These are phyloP conservation scores for Andrena marginata DNA, from an alignment of 2,888 invertebrate species.

Conservation along the genomic window DNA sequence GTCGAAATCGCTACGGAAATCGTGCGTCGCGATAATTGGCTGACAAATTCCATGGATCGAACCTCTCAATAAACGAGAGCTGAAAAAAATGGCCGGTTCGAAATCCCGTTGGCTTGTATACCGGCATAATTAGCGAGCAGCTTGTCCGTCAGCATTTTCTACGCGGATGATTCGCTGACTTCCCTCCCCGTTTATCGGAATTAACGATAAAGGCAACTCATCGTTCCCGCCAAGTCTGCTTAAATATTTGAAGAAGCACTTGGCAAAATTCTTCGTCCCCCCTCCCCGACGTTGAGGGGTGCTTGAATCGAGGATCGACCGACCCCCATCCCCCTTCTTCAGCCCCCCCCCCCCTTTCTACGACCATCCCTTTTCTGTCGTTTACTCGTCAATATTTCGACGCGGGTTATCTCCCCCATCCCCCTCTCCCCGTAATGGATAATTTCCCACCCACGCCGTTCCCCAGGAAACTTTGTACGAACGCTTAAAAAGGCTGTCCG, in stretches of 20 bases:
- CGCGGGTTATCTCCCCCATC: slow-evolving; percentile 6
- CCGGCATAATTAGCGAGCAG: slow-evolving; percentile 41
- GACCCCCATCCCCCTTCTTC: background rate
- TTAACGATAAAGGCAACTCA: slow-evolving; percentile 45
- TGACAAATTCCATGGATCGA: background rate
- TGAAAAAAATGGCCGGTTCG: background rate
- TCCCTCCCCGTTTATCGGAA: slow-evolving; percentile 30
- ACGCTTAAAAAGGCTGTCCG: slow-evolving; percentile 43
- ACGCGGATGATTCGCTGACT: slow-evolving; percentile 47
- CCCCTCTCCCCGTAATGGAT: slow-evolving; percentile 27
- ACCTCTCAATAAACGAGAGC: slow-evolving; percentile 5
- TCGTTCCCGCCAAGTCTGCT: slow-evolving; percentile 26
- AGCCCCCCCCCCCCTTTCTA: background rate
- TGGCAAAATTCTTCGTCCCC: slow-evolving; percentile 36
- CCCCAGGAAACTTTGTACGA: slow-evolving; percentile 38
- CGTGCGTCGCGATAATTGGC: slow-evolving; percentile 24
- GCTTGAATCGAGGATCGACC: slow-evolving; percentile 34
- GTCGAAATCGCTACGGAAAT: background rate
- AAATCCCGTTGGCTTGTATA: slow-evolving; percentile 14
- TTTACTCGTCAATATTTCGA: slow-evolving; percentile 48
- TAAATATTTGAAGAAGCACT: slow-evolving; percentile 58
- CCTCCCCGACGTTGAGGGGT: slow-evolving; percentile 1
- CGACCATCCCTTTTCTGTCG: slow-evolving; percentile 3
- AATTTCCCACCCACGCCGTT: slow-evolving; percentile 34
- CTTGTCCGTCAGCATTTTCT: slow-evolving; percentile 46